A percentile compares a stretch with the other conserved stretches of the same genome.
Evolutionary conservation across 2,113 vertebrate genomes (phyloP).

Genomic region (Abramis brama): DNA sequence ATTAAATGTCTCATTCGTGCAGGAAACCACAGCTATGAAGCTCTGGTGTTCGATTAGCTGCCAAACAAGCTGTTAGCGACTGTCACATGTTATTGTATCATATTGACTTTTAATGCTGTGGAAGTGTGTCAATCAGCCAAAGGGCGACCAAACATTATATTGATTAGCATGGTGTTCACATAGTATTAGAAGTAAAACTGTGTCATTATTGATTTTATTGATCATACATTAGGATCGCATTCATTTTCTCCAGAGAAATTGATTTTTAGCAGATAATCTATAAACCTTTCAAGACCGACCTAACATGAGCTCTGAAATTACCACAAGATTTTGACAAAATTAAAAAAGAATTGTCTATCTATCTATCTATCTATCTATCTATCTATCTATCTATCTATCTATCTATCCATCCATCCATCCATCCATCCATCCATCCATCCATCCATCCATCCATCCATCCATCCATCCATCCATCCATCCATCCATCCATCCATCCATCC

Average conservation of each 20-base stretch:
- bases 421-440: too few relatives aligned
- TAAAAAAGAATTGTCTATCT: too few relatives aligned
- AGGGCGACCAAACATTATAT: background rate
- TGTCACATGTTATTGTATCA: background rate
- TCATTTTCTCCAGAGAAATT: background rate
- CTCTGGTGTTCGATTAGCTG: background rate
- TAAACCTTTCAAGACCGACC: too few relatives aligned
- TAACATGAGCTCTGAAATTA: too few relatives aligned
- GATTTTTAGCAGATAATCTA: too few relatives aligned
- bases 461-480: too few relatives aligned
- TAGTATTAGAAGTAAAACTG: background rate
- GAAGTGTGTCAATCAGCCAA: background rate
- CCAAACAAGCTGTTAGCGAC: background rate
- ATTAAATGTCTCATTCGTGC: background rate
- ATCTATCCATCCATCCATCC: too few relatives aligned
- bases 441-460: too few relatives aligned
- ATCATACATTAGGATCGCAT: background rate
- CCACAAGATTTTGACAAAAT: too few relatives aligned
- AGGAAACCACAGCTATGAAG: background rate
- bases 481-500: too few relatives aligned
- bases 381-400: too few relatives aligned
- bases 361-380: too few relatives aligned
- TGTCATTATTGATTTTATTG: background rate
- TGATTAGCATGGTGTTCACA: background rate
- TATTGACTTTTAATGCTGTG: slow-evolving; percentile 9